Conservation (phyloP, 1,140 invertebrate genomes). For the Orchestia grillus region DNA sequence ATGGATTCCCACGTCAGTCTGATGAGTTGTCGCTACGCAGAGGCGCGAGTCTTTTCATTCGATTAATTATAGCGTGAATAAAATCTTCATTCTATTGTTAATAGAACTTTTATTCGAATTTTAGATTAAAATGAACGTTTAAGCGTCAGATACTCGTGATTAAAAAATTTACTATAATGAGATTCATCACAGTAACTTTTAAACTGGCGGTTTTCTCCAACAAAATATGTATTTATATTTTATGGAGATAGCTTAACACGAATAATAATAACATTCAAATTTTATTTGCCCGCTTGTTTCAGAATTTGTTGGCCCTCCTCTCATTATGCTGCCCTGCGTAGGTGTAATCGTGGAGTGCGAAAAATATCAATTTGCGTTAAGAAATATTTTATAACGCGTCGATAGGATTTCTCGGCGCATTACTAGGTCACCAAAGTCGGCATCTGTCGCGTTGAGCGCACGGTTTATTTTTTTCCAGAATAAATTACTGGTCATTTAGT, state of each 20-base stretch:
- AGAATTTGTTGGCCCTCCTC: neutral
- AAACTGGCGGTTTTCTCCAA: neutral
- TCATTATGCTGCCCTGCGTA: neutral
- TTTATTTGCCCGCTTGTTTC: neutral
- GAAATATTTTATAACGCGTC: neutral
- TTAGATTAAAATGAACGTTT: neutral
- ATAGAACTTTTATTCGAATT: neutral
- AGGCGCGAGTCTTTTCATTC: no score
- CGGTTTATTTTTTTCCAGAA: neutral
- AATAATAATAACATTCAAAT: neutral
- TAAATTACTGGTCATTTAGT: neutral
- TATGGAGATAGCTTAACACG: neutral
- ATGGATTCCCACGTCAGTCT: neutral
- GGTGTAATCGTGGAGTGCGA: neutral
- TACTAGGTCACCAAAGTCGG: neutral
- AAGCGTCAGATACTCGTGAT: neutral
- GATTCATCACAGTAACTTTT: neutral
- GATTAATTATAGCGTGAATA: neutral
- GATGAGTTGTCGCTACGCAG: neutral
- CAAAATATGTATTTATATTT: neutral
- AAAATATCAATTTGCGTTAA: neutral
- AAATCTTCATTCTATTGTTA: neutral
- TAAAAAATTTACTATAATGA: neutral
- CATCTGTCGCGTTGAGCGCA: neutral
- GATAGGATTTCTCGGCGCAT: neutral